Evolutionary conservation across 2,113 vertebrate genomes (phyloP).

Genomic region (Chroicocephalus ridibundus): DNA sequence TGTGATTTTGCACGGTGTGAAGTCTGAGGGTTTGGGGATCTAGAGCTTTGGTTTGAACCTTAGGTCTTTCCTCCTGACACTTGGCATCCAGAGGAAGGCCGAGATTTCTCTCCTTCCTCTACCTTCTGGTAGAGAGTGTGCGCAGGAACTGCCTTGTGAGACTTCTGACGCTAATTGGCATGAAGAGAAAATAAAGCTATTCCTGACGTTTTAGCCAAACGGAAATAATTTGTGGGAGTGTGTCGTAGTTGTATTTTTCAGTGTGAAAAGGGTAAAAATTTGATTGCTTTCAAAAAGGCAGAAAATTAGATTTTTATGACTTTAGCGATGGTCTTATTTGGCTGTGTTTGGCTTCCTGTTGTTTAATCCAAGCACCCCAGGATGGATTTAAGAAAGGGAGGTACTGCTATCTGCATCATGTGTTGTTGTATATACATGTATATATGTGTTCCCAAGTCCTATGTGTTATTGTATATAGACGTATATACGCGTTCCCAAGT

Average conservation of each 20-base stretch:
- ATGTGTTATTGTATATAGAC: background rate
- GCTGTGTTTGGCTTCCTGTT: background rate
- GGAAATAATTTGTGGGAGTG: background rate
- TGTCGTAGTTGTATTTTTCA: background rate
- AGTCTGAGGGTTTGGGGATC: background rate
- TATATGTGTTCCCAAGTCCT: background rate
- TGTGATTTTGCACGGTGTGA: background rate
- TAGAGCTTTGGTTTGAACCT: background rate
- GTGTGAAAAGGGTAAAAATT: background rate
- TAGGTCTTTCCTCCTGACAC: background rate
- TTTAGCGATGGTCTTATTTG: background rate
- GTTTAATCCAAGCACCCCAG: background rate
- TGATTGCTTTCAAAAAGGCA: conserved; percentile 2
- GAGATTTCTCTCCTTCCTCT: background rate
- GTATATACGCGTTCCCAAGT: background rate
- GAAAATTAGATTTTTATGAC: background rate
- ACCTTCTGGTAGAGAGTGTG: background rate
- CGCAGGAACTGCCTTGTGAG: background rate
- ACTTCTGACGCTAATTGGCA: background rate
- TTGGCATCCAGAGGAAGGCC: background rate
- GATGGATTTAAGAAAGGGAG: background rate
- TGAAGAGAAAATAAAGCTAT: background rate
- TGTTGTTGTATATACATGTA: background rate
- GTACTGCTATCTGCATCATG: background rate
- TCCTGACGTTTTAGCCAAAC: background rate